phyloP scores from a whole-genome alignment of 2,888 invertebrate species.

The Holacanthella duospinosa region DNA sequence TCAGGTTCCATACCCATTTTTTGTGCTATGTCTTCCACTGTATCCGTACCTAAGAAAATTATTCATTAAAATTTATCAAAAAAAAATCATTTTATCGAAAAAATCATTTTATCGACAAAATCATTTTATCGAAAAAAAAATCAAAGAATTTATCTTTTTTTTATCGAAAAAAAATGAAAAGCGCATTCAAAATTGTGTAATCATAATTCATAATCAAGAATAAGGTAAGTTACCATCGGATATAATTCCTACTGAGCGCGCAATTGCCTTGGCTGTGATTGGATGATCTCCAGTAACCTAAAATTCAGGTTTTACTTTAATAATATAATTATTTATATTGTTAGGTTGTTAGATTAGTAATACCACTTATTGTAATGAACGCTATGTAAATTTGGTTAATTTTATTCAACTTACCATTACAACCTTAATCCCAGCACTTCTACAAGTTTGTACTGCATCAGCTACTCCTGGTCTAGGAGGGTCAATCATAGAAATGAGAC shows the following conservation, averaged over 20 bases:
- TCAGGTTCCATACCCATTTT: constrained; percentile 41
- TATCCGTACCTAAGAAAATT: constrained; percentile 42
- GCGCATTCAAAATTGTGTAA: background rate
- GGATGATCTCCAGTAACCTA: constrained; percentile 82
- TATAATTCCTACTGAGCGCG: constrained; percentile 87
- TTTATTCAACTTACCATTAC: too few relatives aligned
- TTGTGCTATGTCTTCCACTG: constrained; percentile 46
- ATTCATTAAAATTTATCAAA: too few relatives aligned
- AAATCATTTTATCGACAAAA: background rate
- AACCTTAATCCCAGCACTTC: constrained; percentile 67
- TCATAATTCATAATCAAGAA: background rate
- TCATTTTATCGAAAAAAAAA: background rate
- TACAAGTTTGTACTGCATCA: constrained; percentile 57
- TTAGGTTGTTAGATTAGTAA: too few relatives aligned
- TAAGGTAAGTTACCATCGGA: constrained; percentile 18
- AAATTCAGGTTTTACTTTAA: background rate
- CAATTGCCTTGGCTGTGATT: constrained; percentile 90
- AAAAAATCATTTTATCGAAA: constrained; percentile 40
- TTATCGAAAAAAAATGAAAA: background rate
- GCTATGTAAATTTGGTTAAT: too few relatives aligned
- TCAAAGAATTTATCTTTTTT: background rate
- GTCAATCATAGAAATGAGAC: constrained; percentile 61
- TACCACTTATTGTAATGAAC: too few relatives aligned
- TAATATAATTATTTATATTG: too few relatives aligned
- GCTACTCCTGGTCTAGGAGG: constrained; percentile 57